Conservation (phyloP, 2,113 vertebrate genomes). For the Amblyornis subalaris region DNA sequence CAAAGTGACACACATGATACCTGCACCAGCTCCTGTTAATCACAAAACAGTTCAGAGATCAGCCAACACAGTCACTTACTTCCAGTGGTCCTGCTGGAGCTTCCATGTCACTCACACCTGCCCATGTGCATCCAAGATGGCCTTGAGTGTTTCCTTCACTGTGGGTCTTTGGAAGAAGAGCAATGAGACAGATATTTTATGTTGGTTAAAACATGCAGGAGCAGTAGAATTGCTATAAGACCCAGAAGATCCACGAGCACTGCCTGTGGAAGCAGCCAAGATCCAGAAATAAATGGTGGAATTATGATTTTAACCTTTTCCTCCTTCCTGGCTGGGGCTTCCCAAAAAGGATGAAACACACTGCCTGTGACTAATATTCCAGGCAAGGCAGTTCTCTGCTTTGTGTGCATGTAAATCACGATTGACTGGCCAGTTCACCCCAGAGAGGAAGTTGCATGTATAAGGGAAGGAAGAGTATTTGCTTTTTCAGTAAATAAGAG, state of each 20-base stretch:
- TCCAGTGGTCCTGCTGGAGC: not conserved
- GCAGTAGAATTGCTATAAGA: not conserved
- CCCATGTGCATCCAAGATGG: not conserved
- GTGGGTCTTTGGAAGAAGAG: conserved; percentile 22
- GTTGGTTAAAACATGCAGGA: not conserved
- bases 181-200: not conserved
- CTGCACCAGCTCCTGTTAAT: not conserved
- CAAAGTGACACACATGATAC: not conserved
- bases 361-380: conserved; percentile 55
- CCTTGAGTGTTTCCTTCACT: not conserved
- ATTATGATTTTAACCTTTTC: conserved; percentile 58
- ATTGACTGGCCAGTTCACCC: not conserved
- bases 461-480: not conserved
- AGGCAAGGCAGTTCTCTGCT: not conserved
- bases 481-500: conserved; percentile 12
- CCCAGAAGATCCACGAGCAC: not conserved
- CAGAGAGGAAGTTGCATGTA: conserved; percentile 50
- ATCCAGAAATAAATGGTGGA: not conserved
- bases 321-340: conserved; percentile 66
- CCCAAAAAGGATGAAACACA: conserved; percentile 62
- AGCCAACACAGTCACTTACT: conserved; percentile 53
- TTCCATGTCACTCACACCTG: conserved; percentile 13
- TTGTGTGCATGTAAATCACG: conserved; percentile 40
- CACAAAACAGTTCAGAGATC: not conserved
- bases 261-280: not conserved